Evolutionary conservation across 2,888 invertebrate species (phyloP).

Genomic region (Leptinotarsa tumamoca): DNA sequence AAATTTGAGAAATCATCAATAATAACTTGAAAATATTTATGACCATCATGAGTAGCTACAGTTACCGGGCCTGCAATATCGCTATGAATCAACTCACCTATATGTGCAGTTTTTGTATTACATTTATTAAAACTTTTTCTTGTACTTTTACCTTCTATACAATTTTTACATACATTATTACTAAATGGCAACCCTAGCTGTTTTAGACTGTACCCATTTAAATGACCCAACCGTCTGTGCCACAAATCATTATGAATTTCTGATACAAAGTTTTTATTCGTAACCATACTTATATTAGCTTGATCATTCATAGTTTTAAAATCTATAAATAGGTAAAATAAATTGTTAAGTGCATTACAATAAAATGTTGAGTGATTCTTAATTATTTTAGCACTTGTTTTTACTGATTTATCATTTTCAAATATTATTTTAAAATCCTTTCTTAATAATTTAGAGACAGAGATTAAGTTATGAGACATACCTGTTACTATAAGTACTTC

Average conservation of each 20-base stretch:
- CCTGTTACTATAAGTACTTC: conserved; percentile 24
- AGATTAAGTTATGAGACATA: conserved; percentile 22
- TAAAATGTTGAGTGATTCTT: conserved; percentile 5
- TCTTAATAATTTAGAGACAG: conserved; percentile 21
- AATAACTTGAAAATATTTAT: conserved; percentile 43
- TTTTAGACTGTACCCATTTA: conserved; percentile 27
- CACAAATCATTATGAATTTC: conserved; percentile 9
- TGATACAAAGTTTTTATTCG: not conserved
- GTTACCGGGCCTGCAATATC: conserved; percentile 43
- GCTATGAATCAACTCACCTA: conserved; percentile 45
- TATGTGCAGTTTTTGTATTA: conserved; percentile 34
- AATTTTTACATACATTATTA: conserved; percentile 16
- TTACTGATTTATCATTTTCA: not conserved
- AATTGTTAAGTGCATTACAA: conserved; percentile 15
- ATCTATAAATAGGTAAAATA: conserved; percentile 16
- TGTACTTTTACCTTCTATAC: conserved; percentile 22
- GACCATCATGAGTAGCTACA: conserved; percentile 35
- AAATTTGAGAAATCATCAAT: conserved; percentile 45
- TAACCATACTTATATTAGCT: not conserved
- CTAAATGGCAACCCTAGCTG: conserved; percentile 17
- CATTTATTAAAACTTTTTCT: conserved; percentile 23
- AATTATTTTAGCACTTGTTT: not conserved
- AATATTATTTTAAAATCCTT: conserved; percentile 18
- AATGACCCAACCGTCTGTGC: conserved; percentile 23
- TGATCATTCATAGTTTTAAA: not conserved